Conservation (phyloP, 2,797 vertebrate genomes). For the Amblyopsis hoosieri region DNA sequence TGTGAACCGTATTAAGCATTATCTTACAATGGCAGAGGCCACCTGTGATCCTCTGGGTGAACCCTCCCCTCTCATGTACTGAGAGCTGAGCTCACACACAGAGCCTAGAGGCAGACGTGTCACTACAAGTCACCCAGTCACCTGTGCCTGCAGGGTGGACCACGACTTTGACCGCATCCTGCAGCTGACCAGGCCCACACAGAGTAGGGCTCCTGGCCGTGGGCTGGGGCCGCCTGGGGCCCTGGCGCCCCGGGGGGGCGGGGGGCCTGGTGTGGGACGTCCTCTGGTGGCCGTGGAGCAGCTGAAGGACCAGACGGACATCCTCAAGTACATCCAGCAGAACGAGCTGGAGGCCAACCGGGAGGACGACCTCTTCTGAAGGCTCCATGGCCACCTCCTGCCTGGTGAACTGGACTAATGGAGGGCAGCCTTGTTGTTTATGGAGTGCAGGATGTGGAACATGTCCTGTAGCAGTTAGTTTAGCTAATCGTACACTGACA, state of each 20-base stretch:
- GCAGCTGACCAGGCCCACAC: slow-evolving; percentile 60
- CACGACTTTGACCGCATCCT: slow-evolving; percentile 83
- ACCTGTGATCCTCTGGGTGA: no score
- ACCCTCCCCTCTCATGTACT: background rate
- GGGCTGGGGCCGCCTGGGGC: slow-evolving; percentile 62
- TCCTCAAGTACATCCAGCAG: slow-evolving; percentile 84
- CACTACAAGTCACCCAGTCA: background rate
- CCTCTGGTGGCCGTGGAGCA: slow-evolving; percentile 60
- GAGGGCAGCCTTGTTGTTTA: no score
- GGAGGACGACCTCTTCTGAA: slow-evolving; percentile 81
- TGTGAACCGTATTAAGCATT: no score
- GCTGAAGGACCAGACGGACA: slow-evolving; percentile 81
- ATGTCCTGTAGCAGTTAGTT: no score
- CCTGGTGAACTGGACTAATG: no score
- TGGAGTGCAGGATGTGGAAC: no score
- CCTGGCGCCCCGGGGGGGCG: slow-evolving; percentile 20
- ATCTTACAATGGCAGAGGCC: no score
- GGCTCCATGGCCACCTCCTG: no score
- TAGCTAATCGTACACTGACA: no score
- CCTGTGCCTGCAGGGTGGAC: slow-evolving; percentile 72
- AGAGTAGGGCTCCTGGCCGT: slow-evolving; percentile 44
- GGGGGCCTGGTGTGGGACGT: background rate
- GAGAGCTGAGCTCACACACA: background rate
- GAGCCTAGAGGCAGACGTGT: background rate
- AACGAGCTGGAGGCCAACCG: slow-evolving; percentile 67